Percentiles rank a stretch among this genome's conserved stretches.
phyloP scores from a whole-genome alignment of 2,113 vertebrate species.

The Archilochus colubris region DNA sequence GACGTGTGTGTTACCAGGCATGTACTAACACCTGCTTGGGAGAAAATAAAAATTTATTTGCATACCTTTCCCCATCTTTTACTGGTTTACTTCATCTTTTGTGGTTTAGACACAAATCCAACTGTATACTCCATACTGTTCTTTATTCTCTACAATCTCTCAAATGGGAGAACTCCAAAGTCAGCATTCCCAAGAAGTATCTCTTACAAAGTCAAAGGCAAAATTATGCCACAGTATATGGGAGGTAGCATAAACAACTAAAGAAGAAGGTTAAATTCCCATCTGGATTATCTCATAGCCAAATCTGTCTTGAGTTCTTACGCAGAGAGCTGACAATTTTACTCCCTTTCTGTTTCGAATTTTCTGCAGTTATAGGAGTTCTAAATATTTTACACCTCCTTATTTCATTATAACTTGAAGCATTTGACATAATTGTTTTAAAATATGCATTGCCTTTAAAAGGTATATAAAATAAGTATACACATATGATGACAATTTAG shows the following conservation, averaged over 20 bases:
- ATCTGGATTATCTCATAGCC: not conserved
- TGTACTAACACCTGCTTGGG: not conserved
- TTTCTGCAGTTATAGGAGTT: not conserved
- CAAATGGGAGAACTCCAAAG: not conserved
- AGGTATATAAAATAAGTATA: not conserved
- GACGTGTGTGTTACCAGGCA: not conserved
- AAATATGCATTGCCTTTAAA: not conserved
- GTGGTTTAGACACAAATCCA: not conserved
- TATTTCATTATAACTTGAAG: not conserved
- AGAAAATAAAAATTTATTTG: not conserved
- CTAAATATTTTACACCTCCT: not conserved
- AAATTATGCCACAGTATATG: not conserved
- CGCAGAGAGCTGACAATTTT: not conserved
- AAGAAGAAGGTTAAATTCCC: not conserved
- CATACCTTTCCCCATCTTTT: not conserved
- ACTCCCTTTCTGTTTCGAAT: not conserved
- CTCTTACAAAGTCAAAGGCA: not conserved
- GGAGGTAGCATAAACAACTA: not conserved
- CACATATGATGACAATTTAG: not conserved
- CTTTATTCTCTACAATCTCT: not conserved
- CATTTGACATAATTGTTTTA: not conserved
- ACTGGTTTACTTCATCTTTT: not conserved
- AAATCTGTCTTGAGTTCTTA: not conserved
- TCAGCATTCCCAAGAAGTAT: not conserved
- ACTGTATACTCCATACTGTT: not conserved